Percentiles rank a stretch among this genome's conserved stretches.
Evolutionary conservation across 2,113 vertebrate species (phyloP).

Genomic region (Prietella phreatophila): DNA sequence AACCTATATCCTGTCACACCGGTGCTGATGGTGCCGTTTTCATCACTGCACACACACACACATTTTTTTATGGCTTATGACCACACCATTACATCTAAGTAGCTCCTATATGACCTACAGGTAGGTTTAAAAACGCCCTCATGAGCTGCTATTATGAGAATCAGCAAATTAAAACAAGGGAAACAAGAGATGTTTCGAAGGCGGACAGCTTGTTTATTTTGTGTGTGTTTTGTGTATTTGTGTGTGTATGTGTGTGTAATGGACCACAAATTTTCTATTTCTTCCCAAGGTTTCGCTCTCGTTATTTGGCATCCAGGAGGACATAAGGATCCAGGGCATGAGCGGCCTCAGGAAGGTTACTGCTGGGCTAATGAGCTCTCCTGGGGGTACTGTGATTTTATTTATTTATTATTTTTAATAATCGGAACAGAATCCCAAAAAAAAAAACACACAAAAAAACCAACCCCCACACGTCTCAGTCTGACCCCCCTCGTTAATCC

Average conservation of each 20-base stretch:
- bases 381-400: slow-evolving; percentile 54
- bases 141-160: not conserved
- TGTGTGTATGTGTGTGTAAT: slow-evolving; percentile 9
- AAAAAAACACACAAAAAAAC: no score
- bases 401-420: slow-evolving; percentile 8
- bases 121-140: not conserved
- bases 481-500: slow-evolving; percentile 43
- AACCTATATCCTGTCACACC: not conserved
- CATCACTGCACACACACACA: slow-evolving; percentile 30
- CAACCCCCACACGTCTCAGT: not conserved
- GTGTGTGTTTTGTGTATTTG: not conserved
- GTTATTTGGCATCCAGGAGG: slow-evolving; percentile 59
- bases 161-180: slow-evolving; percentile 19
- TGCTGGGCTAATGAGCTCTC: slow-evolving; percentile 79
- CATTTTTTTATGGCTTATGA: slow-evolving; percentile 47
- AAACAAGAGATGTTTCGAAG: not conserved
- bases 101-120: slow-evolving; percentile 7
- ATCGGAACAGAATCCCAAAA: not conserved
- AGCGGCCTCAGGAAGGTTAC: slow-evolving; percentile 69
- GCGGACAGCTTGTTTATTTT: not conserved
- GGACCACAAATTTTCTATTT: slow-evolving; percentile 34
- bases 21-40: not conserved
- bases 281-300: slow-evolving; percentile 49
- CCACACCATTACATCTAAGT: not conserved
- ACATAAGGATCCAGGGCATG: slow-evolving; percentile 19